Evolutionary conservation across 2,888 invertebrate genomes (phyloP).

Genomic region (Tachina lurida): DNA sequence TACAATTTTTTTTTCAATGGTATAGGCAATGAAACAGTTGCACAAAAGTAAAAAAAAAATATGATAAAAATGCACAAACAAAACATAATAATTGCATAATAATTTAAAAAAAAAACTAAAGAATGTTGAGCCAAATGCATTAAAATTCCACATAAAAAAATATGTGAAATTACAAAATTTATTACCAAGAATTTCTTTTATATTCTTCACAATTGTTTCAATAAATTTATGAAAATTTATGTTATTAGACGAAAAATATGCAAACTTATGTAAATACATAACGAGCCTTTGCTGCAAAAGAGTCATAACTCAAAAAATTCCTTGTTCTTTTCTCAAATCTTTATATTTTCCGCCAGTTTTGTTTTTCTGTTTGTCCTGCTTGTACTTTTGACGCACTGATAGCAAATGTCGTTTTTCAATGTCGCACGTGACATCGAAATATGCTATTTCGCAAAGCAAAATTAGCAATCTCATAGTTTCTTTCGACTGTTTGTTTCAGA

Average conservation of each 20-base stretch:
- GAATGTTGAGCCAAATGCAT: conserved; percentile 23
- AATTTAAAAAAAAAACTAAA: conserved; percentile 34
- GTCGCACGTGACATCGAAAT: no score
- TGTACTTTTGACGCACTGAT: no score
- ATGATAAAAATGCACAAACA: conserved; percentile 1
- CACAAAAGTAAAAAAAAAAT: not conserved
- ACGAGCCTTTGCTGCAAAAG: no score
- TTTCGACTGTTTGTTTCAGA: no score
- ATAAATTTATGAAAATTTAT: conserved; percentile 38
- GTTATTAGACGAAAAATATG: conserved; percentile 1
- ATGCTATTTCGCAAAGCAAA: no score
- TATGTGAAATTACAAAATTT: conserved; percentile 50
- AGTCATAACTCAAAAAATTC: no score
- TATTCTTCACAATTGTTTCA: conserved; percentile 41
- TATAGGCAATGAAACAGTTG: conserved; percentile 65
- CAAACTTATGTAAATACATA: no score
- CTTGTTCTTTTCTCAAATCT: no score
- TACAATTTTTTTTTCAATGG: not conserved
- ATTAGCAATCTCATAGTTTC: no score
- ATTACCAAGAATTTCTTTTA: conserved; percentile 50
- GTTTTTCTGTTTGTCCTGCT: no score
- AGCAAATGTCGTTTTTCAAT: no score
- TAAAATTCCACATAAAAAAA: conserved; percentile 10
- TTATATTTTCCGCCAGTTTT: no score
- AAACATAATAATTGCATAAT: conserved; percentile 63